Conservation (phyloP, 1,140 invertebrate genomes). For the Elymnias hypermnestra region DNA sequence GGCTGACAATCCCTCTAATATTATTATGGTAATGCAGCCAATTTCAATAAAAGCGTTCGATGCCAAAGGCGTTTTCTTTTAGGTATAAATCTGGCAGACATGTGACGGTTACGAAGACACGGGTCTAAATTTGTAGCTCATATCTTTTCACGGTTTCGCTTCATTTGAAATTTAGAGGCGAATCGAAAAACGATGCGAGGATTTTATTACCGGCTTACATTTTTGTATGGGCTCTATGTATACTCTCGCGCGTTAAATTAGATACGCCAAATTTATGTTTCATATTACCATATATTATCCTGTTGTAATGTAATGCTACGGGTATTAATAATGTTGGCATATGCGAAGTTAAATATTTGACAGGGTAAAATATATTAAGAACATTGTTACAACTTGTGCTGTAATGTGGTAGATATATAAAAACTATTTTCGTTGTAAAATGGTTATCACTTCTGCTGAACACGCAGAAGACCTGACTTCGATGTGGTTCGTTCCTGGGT, state of each 20-base stretch:
- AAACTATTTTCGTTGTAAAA: too few relatives aligned
- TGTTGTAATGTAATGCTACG: background rate
- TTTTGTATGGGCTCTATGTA: background rate
- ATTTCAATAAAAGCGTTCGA: conserved; percentile 70
- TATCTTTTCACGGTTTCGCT: conserved; percentile 48
- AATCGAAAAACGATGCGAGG: conserved; percentile 21
- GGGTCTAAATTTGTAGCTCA: conserved; percentile 60
- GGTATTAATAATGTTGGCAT: too few relatives aligned
- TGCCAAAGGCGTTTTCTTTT: conserved; percentile 55
- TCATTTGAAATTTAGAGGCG: conserved; percentile 31
- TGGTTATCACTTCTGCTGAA: too few relatives aligned
- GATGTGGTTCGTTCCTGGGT: too few relatives aligned
- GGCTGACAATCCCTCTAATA: conserved; percentile 68
- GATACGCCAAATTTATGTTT: background rate
- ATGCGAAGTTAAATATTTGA: too few relatives aligned
- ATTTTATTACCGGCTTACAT: conserved; percentile 15
- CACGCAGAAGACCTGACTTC: too few relatives aligned
- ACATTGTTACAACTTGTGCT: too few relatives aligned
- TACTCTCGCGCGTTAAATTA: background rate
- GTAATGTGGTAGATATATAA: too few relatives aligned
- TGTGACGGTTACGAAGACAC: conserved; percentile 50
- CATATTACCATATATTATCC: background rate
- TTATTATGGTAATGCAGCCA: conserved; percentile 69
- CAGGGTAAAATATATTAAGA: too few relatives aligned
- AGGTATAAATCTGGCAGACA: conserved; percentile 62